Conservation (phyloP, 2,888 invertebrate genomes). For the Caenorhabditis imperialis region DNA sequence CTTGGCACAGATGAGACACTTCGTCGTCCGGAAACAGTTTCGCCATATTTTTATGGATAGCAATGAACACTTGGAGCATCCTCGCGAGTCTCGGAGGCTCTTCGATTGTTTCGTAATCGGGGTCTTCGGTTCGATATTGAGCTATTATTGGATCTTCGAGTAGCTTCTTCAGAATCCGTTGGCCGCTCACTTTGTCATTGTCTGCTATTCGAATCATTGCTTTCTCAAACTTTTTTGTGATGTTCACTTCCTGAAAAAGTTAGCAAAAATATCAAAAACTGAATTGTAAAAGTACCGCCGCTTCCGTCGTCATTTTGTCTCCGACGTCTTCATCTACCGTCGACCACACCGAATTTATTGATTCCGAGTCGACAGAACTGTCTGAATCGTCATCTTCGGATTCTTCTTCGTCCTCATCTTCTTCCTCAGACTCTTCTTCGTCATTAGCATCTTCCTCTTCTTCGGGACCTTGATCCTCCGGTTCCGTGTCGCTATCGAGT, state of each 20-base stretch:
- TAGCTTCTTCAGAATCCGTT: conserved; percentile 39
- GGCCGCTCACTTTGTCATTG: conserved; percentile 44
- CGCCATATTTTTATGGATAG: conserved; percentile 61
- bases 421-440: conserved; percentile 38
- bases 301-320: conserved; percentile 40
- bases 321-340: conserved; percentile 41
- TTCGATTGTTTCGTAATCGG: conserved; percentile 43
- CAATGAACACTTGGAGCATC: conserved; percentile 61
- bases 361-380: conserved; percentile 37
- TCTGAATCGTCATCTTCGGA: conserved; percentile 34
- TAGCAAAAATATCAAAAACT: not conserved
- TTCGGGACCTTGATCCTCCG: conserved; percentile 42
- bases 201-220: conserved; percentile 52
- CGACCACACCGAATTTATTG: conserved; percentile 57
- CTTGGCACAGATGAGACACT: conserved; percentile 58
- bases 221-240: conserved; percentile 50
- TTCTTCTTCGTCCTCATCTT: conserved; percentile 29
- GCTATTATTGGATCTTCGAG: conserved; percentile 54
- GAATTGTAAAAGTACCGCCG: conserved; percentile 11
- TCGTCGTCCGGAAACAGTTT: conserved; percentile 34
- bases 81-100: conserved; percentile 44
- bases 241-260: conserved; percentile 57
- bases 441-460: conserved; percentile 23
- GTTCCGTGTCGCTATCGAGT: conserved; percentile 45
- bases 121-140: conserved; percentile 12